A percentile compares a stretch with the other conserved stretches of the same genome.
These are phyloP conservation scores for Platycheirus rosarum DNA, from an alignment of 2,888 invertebrate species.

Conservation along the genomic window DNA sequence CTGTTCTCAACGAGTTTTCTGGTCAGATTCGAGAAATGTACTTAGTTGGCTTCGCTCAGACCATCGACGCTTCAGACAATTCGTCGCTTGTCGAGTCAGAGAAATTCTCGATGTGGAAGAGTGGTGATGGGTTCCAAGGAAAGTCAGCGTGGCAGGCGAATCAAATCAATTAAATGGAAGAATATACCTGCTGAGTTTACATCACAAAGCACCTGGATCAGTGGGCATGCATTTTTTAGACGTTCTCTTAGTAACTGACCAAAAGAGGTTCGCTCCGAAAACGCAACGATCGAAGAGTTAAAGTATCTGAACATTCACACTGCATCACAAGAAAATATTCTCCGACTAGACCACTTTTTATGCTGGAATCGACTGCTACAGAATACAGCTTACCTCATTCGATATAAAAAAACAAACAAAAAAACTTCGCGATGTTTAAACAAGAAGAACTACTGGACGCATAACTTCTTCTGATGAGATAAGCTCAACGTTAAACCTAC, in stretches of 20 bases:
- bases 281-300: constrained; percentile 3
- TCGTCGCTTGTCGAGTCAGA: constrained; percentile 28
- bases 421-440: background rate
- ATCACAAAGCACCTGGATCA: constrained; percentile 30
- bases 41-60: too few species aligned
- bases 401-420: background rate
- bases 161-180: constrained; percentile 37
- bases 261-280: background rate
- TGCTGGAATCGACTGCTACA: constrained; percentile 1
- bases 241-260: constrained; percentile 8
- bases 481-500: background rate
- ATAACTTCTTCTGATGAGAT: background rate
- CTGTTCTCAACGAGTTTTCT: background rate
- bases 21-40: background rate
- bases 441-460: background rate
- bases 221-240: background rate
- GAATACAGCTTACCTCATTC: background rate
- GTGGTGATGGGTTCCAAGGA: constrained; percentile 14
- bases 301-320: background rate
- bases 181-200: constrained; percentile 13
- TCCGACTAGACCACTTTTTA: background rate
- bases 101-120: constrained; percentile 67
- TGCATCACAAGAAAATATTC: background rate
- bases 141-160: constrained; percentile 42
- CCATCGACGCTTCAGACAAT: too few species aligned